Evolutionary conservation across 2,797 vertebrate species (phyloP).

Genomic region (Smutsia gigantea): DNA sequence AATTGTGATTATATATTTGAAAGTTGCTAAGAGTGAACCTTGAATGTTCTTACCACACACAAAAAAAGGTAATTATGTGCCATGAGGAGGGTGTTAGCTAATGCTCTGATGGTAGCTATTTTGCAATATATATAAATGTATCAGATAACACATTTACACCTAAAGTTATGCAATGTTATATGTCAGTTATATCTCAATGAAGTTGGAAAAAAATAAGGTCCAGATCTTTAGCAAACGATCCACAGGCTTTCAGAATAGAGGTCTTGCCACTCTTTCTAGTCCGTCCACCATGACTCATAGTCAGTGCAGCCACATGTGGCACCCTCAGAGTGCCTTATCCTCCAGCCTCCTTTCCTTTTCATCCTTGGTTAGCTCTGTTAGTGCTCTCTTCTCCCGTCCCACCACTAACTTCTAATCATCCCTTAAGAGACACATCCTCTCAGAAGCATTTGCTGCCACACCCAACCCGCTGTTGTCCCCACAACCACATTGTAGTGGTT

Average conservation of each 20-base stretch:
- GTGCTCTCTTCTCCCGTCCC: not conserved
- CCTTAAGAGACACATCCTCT: not conserved
- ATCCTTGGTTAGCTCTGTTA: not conserved
- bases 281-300: not conserved
- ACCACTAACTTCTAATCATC: not conserved
- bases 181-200: not conserved
- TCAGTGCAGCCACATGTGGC: not conserved
- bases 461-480: not conserved
- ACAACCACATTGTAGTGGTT: too few relatives aligned
- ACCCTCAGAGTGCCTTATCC: not conserved
- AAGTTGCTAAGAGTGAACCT: not conserved
- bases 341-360: not conserved
- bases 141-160: not conserved
- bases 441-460: not conserved
- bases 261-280: not conserved
- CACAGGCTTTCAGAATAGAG: not conserved
- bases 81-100: not conserved
- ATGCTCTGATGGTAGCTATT: not conserved
- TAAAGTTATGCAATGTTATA: not conserved
- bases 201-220: not conserved
- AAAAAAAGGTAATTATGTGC: not conserved
- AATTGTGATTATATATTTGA: not conserved
- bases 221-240: not conserved
- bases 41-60: not conserved
- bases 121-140: not conserved